Conservation (phyloP, 2,113 vertebrate species). For the Mionectes macconnelli region DNA sequence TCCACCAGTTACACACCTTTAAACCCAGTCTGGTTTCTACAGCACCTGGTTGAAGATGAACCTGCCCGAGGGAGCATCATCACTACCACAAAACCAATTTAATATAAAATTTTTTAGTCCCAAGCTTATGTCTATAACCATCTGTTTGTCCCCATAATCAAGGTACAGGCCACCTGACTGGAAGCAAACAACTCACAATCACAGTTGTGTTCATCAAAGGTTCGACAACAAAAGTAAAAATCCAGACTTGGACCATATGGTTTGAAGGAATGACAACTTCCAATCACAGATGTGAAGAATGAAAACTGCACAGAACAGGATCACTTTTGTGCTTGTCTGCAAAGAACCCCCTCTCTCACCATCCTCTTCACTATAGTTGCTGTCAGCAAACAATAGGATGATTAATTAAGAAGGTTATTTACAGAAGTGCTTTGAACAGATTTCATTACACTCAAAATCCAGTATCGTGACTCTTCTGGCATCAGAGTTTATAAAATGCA, state of each 20-base stretch:
- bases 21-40: not conserved
- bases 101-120: not conserved
- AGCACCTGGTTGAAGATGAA: not conserved
- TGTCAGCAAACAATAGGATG: not conserved
- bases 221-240: not conserved
- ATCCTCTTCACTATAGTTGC: not conserved
- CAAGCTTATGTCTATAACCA: not conserved
- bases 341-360: not conserved
- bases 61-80: not conserved
- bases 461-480: not conserved
- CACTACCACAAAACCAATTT: not conserved
- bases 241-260: not conserved
- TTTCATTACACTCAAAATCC: not conserved
- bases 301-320: not conserved
- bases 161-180: not conserved
- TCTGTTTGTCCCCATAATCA: not conserved
- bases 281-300: not conserved
- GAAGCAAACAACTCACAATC: not conserved
- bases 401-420: not conserved
- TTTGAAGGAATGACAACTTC: not conserved
- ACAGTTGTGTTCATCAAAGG: not conserved
- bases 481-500: not conserved
- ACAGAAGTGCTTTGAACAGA: not conserved
- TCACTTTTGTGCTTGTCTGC: not conserved
- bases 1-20: not conserved